Conservation (phyloP, 2,888 invertebrate genomes). For the Lutraria lutraria region DNA sequence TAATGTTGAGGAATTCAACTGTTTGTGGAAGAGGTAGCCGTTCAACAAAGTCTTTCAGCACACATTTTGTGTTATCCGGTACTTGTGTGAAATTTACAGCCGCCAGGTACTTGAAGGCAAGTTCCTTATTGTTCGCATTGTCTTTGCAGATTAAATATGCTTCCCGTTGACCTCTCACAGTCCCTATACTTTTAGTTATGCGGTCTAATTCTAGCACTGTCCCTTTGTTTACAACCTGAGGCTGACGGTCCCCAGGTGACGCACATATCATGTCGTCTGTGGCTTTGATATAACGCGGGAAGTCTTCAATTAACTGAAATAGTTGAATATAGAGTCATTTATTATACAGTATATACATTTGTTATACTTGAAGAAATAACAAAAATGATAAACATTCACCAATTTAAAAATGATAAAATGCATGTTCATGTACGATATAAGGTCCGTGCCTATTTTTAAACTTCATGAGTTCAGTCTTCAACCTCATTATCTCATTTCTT, state of each 20-base stretch:
- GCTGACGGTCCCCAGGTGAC: conserved; percentile 43
- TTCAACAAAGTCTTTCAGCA: conserved; percentile 61
- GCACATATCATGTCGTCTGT: conserved; percentile 58
- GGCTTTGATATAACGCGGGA: conserved; percentile 61
- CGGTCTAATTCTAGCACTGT: conserved; percentile 61
- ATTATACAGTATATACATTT: too few relatives aligned
- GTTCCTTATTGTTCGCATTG: conserved; percentile 38
- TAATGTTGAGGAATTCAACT: conserved; percentile 56
- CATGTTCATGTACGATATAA: too few relatives aligned
- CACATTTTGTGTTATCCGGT: conserved; percentile 56
- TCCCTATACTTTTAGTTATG: conserved; percentile 50
- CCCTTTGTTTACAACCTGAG: conserved; percentile 54
- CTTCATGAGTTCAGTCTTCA: too few relatives aligned
- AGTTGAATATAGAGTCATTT: background rate
- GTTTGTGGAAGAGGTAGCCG: conserved; percentile 59
- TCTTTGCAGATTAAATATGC: conserved; percentile 58
- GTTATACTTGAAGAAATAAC: too few relatives aligned
- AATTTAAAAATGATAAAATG: too few relatives aligned
- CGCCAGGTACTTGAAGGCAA: conserved; percentile 52
- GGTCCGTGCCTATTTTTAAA: too few relatives aligned
- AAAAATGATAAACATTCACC: too few relatives aligned
- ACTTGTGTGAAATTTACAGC: conserved; percentile 58
- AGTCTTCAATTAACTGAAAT: conserved; percentile 59
- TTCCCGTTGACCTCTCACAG: conserved; percentile 51
- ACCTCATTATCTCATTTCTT: too few relatives aligned